Base-by-base conservation (phyloP, 2,888 invertebrate genomes). In the Sinohyriopsis cumingii region DNA sequence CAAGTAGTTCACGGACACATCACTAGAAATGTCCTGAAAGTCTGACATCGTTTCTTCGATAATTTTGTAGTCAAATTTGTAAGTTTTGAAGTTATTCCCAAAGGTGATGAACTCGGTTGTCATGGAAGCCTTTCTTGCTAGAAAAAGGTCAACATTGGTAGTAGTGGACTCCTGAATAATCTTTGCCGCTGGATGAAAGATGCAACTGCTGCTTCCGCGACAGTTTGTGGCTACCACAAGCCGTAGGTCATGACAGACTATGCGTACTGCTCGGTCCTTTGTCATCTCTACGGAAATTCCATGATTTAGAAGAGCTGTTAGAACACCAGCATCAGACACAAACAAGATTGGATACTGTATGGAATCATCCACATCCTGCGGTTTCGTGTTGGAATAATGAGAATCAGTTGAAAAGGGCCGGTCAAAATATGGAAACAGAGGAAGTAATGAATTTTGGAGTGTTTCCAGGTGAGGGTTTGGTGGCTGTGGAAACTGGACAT, bases 271-370 rank as follows among this genome's bases (percentile, higher is more conserved):
- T 25, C 86, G 81, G 76, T 91, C 91, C 15, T 89, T 79, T 20
- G 90, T 89, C 83, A 90, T 86, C 73, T 91, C 91, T 12, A 91
- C 86, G 18, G 89, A 84, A 18, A 91, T 84, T 63, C 89, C 88
- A 66, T 87, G 74, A 18, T 86, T 80, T 69, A 91, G 82, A 20
- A 90, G 79, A 1, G 91, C 86, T 18, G 90, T 89, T 22, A 91
- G 86, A 6, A 88, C 85, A 19, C 90, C 91, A 12, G 88, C 86
- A 20, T 88, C 86, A 1, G 90, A 87, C 45, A 90, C 86, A 71
- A 89, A 89, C 12, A 91, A 82, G 57, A 89, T 82, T 6, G 90
- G 90, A 70, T 87, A 90, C 33, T 72, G 71, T 45, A 45, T 15
- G 3, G 12, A 45, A 45, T 45, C 12, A 45, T 45, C 45, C 15